Evolutionary conservation across 2,888 invertebrate genomes (phyloP).

Genomic region (Amiota minor): DNA sequence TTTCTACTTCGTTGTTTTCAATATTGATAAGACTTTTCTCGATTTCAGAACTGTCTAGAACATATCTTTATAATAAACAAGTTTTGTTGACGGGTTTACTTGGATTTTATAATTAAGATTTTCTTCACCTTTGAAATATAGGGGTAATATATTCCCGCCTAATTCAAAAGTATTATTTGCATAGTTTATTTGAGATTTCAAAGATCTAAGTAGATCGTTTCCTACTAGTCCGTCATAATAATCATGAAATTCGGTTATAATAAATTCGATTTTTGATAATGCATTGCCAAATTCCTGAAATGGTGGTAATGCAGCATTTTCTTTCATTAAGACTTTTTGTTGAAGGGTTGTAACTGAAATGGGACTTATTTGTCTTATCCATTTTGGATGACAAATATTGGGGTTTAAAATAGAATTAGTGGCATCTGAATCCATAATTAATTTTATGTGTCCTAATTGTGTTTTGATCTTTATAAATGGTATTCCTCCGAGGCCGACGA

Average conservation of each 20-base stretch:
- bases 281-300: conserved; percentile 35
- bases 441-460: conserved; percentile 32
- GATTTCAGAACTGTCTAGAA: too few relatives aligned
- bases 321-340: conserved; percentile 19
- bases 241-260: conserved; percentile 34
- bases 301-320: conserved; percentile 31
- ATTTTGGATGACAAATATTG: conserved; percentile 31
- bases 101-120: conserved; percentile 15
- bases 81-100: conserved; percentile 8
- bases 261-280: conserved; percentile 30
- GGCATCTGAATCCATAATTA: conserved; percentile 40
- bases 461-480: conserved; percentile 39
- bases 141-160: conserved; percentile 18
- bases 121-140: conserved; percentile 28
- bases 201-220: conserved; percentile 32
- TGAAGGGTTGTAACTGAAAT: conserved; percentile 32
- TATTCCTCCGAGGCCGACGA: conserved; percentile 35
- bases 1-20: too few relatives aligned
- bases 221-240: conserved; percentile 39
- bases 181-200: conserved; percentile 29
- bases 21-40: too few relatives aligned
- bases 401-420: conserved; percentile 37
- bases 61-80: too few relatives aligned
- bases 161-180: conserved; percentile 25
- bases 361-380: conserved; percentile 4